Evolutionary conservation across 92 coral and sea anemone genomes (phyloP), one percentile per base, ranked within the genome.

Genomic region (Heliopora coerulea): DNA sequence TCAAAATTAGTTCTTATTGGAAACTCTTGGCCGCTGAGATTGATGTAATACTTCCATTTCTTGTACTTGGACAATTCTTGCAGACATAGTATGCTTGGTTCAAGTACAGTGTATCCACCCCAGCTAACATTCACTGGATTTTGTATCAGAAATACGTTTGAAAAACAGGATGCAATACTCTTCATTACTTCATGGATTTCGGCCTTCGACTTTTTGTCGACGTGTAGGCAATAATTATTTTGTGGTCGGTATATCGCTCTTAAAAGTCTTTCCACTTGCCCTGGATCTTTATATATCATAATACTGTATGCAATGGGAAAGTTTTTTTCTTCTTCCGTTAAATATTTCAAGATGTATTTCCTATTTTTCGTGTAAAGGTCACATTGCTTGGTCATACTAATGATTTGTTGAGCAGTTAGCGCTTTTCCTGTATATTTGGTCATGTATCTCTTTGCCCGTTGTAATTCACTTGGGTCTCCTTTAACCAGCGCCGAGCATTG

Each of bases 231-330:
- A 68, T 86, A 79, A 20, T 78, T 26, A 35, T 86, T 86, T 18
- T 86, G 90, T 0, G 88, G 90, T 79, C 74, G 74, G 54, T 86
- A 83, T 37, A 86, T 79, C 21, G 66, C 59, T 24, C 63, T 81
- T 20, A 86, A 78, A 1, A 78, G 72, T 30, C 82, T 68, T 26
- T 78, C 90, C 10, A 86, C 60, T 73, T 81, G 70, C 13, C 65
- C 70, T 3, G 75, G 56, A 20, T 79, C 79, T 75, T 79, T 73
- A 68, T 83, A 86, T 59, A 83, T 77, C 54, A 37, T 27, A 9
- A 86, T 59, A 21, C 62, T 62, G 32, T 79, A 86, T 10, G 90
- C 87, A 18, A 86, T 44, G 0, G 85, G 88, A 31, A 83, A 73
- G 28, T 83, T 54, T 42, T 13, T 31, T 60, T 86, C 90, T 24